A percentile compares a stretch with the other conserved stretches of the same genome.
Conservation (phyloP, 2,113 vertebrate species). For the Scytalopus superciliaris region DNA sequence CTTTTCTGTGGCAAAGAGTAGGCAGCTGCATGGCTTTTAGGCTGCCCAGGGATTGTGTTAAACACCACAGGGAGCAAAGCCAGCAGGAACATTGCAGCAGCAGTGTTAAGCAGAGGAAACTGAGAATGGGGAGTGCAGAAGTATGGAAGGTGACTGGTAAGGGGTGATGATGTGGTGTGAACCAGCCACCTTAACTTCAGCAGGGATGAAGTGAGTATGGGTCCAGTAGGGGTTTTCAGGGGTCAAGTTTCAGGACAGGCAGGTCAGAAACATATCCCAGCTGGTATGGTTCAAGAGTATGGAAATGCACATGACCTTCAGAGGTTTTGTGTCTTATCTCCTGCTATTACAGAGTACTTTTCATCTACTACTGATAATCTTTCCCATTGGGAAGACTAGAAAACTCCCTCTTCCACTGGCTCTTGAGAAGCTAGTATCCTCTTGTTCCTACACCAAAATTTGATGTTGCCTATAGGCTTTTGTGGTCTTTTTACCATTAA, state of each 20-base stretch:
- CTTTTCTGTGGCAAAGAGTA: neutral
- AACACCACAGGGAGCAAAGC: neutral
- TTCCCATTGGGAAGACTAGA: neutral
- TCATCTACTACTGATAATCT: neutral
- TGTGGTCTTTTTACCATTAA: neutral
- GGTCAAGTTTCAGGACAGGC: neutral
- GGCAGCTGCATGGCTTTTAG: neutral
- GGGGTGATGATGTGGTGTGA: neutral
- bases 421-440: neutral
- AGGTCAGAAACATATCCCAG: neutral
- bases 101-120: neutral
- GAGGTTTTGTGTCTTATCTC: neutral
- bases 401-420: neutral
- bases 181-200: neutral
- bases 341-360: neutral
- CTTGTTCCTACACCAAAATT: neutral
- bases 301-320: neutral
- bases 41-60: neutral
- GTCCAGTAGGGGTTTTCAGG: neutral
- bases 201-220: neutral
- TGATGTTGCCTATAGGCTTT: neutral
- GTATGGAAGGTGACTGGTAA: neutral
- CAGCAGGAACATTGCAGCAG: rapidly evolving
- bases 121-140: neutral
- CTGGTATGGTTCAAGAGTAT: neutral